Base-by-base conservation (phyloP, 2,797 vertebrate genomes). In the Chaenodraco wilsoni region DNA sequence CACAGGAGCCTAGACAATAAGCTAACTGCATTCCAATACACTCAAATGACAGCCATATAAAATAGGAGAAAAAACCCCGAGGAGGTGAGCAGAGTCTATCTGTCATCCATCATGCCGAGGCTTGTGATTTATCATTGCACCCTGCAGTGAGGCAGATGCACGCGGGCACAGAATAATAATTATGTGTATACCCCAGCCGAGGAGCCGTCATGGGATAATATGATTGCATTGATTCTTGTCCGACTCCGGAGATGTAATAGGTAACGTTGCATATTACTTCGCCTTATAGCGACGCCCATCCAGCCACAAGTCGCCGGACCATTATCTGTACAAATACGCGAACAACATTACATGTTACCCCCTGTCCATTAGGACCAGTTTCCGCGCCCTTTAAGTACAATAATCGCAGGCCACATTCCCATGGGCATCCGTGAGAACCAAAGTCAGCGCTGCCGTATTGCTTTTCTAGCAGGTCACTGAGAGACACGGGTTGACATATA, bases 381-480 rank as follows among this genome's bases (percentile, higher is more conserved):
- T 81, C 66, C 46, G 63, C 74, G 19, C 78, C 60, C 69, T 57
- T 63, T 58, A 80, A 88, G 79, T 76, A 23, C 57, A 85, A 84
- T 68, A 72, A 83, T 83, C 71, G 65, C 81, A 90, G 90, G 91
- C 89, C 89, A 93, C 91, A 92, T 92, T 92, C 90, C 90, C 91
- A 88, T 89, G 87, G 87, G 89, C 84, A 88, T 84, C 88, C 83
- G 84, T 82, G 90, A 88, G 88, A 90, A 87, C 73, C 74, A 58
- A 67, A 85, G 85, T 79, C 73, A 66, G 82, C 68, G 51, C 74
- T 55, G 84, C 79, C 66, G 3, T 58, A 31, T 4, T 12, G 65
- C 74, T 57, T 56, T 51, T 84, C 23, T 77, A 66, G 81, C 85
- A 55, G 79, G 82, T 85, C 82, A 66, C 52, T 50, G 74, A 65